A percentile compares a stretch with the other conserved stretches of the same genome.
Evolutionary conservation across 2,888 invertebrate species (phyloP).

Genomic region (Adelognathus sp.): DNA sequence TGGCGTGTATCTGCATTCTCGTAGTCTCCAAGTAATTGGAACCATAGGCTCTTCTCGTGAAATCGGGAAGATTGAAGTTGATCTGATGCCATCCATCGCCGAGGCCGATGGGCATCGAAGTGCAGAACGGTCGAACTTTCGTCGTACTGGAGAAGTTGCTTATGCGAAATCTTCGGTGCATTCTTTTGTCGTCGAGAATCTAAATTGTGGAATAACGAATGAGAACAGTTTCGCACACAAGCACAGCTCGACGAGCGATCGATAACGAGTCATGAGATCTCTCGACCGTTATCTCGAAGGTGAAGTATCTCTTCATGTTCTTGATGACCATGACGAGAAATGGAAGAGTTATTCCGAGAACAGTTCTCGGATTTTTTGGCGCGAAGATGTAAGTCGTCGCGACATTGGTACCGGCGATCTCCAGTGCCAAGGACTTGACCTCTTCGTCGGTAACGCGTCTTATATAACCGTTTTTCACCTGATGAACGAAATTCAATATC

Average conservation of each 20-base stretch:
- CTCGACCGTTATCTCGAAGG: slow-evolving; percentile 96
- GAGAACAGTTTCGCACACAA: too few species aligned
- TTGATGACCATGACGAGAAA: slow-evolving; percentile 97
- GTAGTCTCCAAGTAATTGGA: slow-evolving; percentile 96
- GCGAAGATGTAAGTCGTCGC: slow-evolving; percentile 96
- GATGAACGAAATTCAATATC: slow-evolving; percentile 8
- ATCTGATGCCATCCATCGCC: slow-evolving; percentile 98
- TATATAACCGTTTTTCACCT: slow-evolving; percentile 94
- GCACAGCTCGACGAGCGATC: not conserved
- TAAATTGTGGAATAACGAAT: slow-evolving; percentile 79
- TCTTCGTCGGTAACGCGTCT: slow-evolving; percentile 97
- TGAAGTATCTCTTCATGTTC: slow-evolving; percentile 97
- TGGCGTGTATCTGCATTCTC: slow-evolving; percentile 97
- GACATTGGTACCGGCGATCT: slow-evolving; percentile 96
- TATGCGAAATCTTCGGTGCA: slow-evolving; percentile 91
- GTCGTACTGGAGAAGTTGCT: slow-evolving; percentile 98
- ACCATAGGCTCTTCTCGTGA: slow-evolving; percentile 96
- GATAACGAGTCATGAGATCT: not conserved
- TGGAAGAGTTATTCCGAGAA: slow-evolving; percentile 95
- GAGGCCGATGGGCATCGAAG: slow-evolving; percentile 97
- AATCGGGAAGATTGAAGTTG: slow-evolving; percentile 97
- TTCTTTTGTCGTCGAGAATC: slow-evolving; percentile 97
- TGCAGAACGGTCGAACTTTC: slow-evolving; percentile 97
- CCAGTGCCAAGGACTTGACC: slow-evolving; percentile 95
- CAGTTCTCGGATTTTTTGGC: slow-evolving; percentile 94